Conservation (phyloP, 2,113 vertebrate species). For the Anas platyrhynchos region DNA sequence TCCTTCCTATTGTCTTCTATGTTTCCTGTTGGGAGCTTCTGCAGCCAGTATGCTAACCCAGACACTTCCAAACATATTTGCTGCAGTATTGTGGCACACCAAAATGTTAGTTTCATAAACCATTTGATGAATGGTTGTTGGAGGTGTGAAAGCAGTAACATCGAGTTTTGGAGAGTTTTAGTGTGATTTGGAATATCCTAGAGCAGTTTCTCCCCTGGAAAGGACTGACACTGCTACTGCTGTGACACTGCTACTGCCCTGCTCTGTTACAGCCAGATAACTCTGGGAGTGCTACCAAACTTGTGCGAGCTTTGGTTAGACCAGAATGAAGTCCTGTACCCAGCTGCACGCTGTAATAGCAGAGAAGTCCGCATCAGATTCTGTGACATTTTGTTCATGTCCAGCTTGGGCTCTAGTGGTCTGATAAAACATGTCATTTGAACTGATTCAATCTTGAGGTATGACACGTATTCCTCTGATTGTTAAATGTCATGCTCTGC, state of each 20-base stretch:
- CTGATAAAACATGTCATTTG: accelerated
- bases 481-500: background rate
- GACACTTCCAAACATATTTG: background rate
- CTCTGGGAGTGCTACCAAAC: slow-evolving; percentile 93
- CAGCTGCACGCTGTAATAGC: background rate
- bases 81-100: background rate
- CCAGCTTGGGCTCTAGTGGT: background rate
- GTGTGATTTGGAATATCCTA: background rate
- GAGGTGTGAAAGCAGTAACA: background rate
- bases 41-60: background rate
- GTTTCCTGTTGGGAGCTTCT: background rate
- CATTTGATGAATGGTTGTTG: accelerated
- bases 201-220: background rate
- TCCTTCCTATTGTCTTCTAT: background rate
- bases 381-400: accelerated
- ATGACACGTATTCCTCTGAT: accelerated
- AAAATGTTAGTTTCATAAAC: accelerated
- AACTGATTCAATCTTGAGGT: background rate
- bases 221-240: background rate
- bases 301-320: slow-evolving; percentile 96
- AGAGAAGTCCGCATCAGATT: background rate
- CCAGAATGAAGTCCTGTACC: slow-evolving; percentile 81
- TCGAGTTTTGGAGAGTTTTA: background rate
- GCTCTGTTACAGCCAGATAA: slow-evolving; percentile 84
- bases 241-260: background rate